phyloP scores from a whole-genome alignment of 2,797 vertebrate species.

The Poeciliopsis infans region DNA sequence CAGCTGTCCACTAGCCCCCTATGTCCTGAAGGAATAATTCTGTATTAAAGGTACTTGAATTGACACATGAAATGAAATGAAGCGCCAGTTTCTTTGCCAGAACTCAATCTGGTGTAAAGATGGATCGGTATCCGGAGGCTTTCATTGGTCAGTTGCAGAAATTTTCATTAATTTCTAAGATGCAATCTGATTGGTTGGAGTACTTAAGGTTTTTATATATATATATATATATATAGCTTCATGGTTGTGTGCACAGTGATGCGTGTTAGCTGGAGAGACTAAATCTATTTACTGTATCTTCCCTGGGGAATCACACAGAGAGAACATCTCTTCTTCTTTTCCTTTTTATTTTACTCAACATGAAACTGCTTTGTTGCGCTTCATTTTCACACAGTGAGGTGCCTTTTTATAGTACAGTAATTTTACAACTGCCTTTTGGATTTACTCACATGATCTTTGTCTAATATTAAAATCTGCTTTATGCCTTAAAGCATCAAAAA shows the following conservation, averaged over 20 bases:
- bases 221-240: constrained; percentile 27
- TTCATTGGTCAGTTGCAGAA: constrained; percentile 40
- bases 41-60: constrained; percentile 29
- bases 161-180: constrained; percentile 30
- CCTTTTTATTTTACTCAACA: background rate
- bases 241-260: constrained; percentile 20
- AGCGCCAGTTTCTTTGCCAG: background rate
- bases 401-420: background rate
- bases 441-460: background rate
- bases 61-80: constrained; percentile 22
- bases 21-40: constrained; percentile 24
- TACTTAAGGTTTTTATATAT: constrained; percentile 31
- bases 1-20: constrained; percentile 3
- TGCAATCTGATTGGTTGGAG: constrained; percentile 51
- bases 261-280: constrained; percentile 15
- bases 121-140: constrained; percentile 28
- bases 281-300: constrained; percentile 47
- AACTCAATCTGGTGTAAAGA: background rate
- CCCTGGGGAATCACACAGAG: constrained; percentile 25
- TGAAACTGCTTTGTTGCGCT: constrained; percentile 10
- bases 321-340: constrained; percentile 27
- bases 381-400: background rate
- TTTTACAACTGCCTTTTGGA: background rate
- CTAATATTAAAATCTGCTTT: background rate
- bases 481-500: background rate